Conservation (phyloP, 2,888 invertebrate species). For the Fragum whitleyi region DNA sequence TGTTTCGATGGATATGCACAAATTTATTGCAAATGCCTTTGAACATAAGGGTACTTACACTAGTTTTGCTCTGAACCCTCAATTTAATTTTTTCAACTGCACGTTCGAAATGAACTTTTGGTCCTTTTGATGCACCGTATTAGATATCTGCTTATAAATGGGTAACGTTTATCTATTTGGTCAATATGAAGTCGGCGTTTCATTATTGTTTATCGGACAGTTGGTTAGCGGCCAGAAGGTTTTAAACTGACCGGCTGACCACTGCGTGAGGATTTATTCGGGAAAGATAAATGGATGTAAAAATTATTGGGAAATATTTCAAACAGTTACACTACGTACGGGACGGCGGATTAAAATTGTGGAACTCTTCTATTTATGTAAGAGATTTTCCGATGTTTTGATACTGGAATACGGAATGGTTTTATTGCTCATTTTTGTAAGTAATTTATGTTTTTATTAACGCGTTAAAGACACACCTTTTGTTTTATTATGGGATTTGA, state of each 20-base stretch:
- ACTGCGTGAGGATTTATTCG: not conserved
- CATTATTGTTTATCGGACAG: constrained; percentile 1
- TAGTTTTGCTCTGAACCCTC: too few species aligned
- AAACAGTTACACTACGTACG: not conserved
- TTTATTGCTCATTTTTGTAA: not conserved
- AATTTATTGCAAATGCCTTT: too few species aligned
- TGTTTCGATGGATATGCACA: too few species aligned
- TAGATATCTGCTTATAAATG: too few species aligned
- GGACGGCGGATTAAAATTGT: not conserved
- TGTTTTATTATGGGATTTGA: not conserved
- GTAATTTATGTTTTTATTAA: constrained; percentile 2
- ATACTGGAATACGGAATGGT: not conserved
- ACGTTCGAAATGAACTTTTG: too few species aligned
- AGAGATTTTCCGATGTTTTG: not conserved
- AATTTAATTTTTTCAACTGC: too few species aligned
- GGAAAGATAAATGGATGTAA: constrained; percentile 4
- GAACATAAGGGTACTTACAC: too few species aligned
- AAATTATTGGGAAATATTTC: constrained; percentile 1
- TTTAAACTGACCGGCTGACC: not conserved
- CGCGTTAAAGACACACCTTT: constrained; percentile 2
- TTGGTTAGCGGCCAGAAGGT: not conserved
- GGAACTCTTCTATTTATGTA: not conserved
- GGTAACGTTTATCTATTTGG: not conserved
- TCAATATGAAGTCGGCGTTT: not conserved
- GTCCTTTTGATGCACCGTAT: too few species aligned